A percentile compares a stretch with the other conserved stretches of the same genome.
These are phyloP conservation scores for Aphelinus certus DNA, from an alignment of 1,140 invertebrate genomes.

Conservation along the genomic window DNA sequence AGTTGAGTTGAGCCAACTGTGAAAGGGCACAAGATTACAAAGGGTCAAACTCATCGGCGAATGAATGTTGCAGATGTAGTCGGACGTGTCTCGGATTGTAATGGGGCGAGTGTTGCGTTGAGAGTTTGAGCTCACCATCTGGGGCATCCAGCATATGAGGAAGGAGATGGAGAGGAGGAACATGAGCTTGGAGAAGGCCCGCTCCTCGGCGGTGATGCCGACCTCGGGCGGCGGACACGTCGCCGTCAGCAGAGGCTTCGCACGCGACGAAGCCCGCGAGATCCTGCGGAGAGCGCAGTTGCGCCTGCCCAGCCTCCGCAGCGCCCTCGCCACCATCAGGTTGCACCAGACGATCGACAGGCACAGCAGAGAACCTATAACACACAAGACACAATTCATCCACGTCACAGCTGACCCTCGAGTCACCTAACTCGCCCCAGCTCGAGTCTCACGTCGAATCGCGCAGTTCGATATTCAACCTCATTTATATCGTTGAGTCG, in stretches of 20 bases:
- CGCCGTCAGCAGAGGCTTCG: slow-evolving; percentile 56
- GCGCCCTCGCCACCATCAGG: slow-evolving; percentile 78
- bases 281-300: slow-evolving; percentile 59
- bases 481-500: too few species aligned
- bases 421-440: too few species aligned
- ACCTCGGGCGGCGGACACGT: slow-evolving; percentile 53
- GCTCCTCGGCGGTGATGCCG: slow-evolving; percentile 78
- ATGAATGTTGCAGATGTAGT: too few species aligned
- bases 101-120: too few species aligned
- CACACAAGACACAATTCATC: too few species aligned
- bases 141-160: slow-evolving; percentile 86
- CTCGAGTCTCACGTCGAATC: too few species aligned
- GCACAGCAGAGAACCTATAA: slow-evolving; percentile 76
- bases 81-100: too few species aligned
- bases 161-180: slow-evolving; percentile 82
- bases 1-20: too few species aligned
- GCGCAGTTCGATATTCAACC: too few species aligned
- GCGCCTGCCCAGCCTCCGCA: slow-evolving; percentile 72
- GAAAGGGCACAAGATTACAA: too few species aligned
- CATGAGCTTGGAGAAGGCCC: slow-evolving; percentile 86
- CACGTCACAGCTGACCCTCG: too few species aligned
- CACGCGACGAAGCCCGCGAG: slow-evolving; percentile 55
- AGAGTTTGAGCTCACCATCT: slow-evolving; percentile 73
- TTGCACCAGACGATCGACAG: slow-evolving; percentile 83
- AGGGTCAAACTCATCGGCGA: too few species aligned